phyloP scores from a whole-genome alignment of 1,140 invertebrate genomes.

The Drosophila elegans region DNA sequence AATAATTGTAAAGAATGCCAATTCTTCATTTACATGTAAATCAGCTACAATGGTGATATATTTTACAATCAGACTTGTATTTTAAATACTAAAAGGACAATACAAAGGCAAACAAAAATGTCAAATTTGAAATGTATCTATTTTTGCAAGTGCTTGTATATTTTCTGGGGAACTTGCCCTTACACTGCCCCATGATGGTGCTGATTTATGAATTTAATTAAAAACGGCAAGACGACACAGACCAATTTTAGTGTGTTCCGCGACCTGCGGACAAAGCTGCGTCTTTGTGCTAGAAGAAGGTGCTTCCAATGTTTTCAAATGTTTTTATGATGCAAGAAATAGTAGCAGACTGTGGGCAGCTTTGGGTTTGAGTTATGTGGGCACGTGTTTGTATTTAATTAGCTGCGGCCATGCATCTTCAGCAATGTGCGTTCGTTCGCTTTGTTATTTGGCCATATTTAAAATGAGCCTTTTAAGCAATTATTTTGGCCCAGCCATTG shows the following conservation, averaged over 20 bases:
- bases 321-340: slow-evolving; percentile 62
- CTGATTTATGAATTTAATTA: slow-evolving; percentile 82
- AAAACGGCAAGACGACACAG: slow-evolving; percentile 66
- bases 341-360: slow-evolving; percentile 18
- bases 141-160: slow-evolving; percentile 12
- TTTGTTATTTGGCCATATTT: slow-evolving; percentile 72
- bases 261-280: slow-evolving; percentile 43
- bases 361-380: slow-evolving; percentile 66
- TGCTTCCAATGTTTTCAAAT: slow-evolving; percentile 17
- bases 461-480: slow-evolving; percentile 77
- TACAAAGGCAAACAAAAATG: too few species aligned
- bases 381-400: slow-evolving; percentile 81
- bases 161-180: slow-evolving; percentile 38
- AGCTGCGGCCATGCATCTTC: slow-evolving; percentile 56
- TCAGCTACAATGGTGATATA: too few species aligned
- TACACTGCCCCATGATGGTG: slow-evolving; percentile 20
- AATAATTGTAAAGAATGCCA: too few species aligned
- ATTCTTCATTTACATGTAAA: too few species aligned
- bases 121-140: not conserved
- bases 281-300: slow-evolving; percentile 50
- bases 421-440: slow-evolving; percentile 59
- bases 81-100: too few species aligned
- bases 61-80: too few species aligned
- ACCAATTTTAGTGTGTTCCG: slow-evolving; percentile 28
- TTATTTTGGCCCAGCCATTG: slow-evolving; percentile 75